Base-by-base conservation (phyloP, 2,113 vertebrate genomes). In the Cathartes aura region DNA sequence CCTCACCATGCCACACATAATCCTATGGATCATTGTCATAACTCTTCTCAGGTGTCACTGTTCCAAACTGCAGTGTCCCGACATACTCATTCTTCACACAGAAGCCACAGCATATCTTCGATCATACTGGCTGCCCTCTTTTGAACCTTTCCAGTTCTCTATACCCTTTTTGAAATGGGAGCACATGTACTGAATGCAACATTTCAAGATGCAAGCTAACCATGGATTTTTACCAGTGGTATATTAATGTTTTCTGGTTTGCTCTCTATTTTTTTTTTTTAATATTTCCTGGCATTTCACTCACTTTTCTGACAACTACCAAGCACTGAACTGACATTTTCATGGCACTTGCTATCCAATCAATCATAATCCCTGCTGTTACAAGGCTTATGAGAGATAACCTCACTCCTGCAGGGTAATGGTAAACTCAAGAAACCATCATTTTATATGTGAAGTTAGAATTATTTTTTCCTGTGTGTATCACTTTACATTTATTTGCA, bases 71-170 rank as follows among this genome's bases (percentile, higher is more conserved):
- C 22, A 48, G 38, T 50, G 50, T 68, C 47, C 58, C 26, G 45
- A 58, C 6, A 34, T 26, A 26, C 6, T 55, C 23, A 34, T 73
- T 72, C 36, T 56, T 64, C 55, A 80, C 36, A 67, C 5, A 62
- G 24, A 87, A 70, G 8, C 7, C n/a, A 38, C 16, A 78, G 18
- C 2, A 3, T 23, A 32, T 8, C 30, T 94, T 70, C 11, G 1
- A 20, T 62, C 1, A 0, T 52, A 16, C 27, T 50, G 38, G 11
- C 7, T 62, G 40, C 7, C 12, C 7, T 52, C 14, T 64, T 72
- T 23, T 48, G 50, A 73, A 36, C 8, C 0, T 58, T 52, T 84
- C 24, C 36, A 53, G 36, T 27, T 74, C 18, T 64, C 19, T 53
- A 12, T 22, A 15, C 0, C 5, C 4, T n/a, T 53, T 85, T 26